Base-by-base conservation (phyloP, 2,888 invertebrate species). In the Ditylenchus weischeri region DNA sequence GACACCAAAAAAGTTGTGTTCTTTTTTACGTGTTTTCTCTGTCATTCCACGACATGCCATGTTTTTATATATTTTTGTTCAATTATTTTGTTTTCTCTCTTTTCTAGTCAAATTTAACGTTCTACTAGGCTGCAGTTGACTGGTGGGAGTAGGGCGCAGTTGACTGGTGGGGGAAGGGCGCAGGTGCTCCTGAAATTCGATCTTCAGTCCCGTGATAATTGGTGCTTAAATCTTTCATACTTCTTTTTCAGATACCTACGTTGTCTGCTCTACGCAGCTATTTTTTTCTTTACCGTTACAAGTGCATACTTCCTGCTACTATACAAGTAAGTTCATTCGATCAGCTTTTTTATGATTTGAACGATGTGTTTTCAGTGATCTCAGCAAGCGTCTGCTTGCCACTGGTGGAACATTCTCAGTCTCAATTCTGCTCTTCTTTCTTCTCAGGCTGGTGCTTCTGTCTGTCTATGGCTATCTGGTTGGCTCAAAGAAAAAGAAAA, bases 391-490 rank as follows among this genome's bases (percentile, higher is more conserved):
- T n/a, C 18, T 48, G 8, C 19, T 38, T 5, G 49, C 62, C n/a
- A 18, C 23, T 43, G 29, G 21, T 35, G 60, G 23, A 11, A 38
- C 65, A 38, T 38, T 65, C 35, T 21, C 61, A 1, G n/a, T 61
- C 19, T 65, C 65, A 15, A 19, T 19, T 19, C 11, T 71, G 19
- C 11, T 59, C 2, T 64, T 72, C 8, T 50, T 69, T 43, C 19
- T 51, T 10, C 54, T 47, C 10, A 64, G 60, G 19, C 48, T 57
- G 19, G 6, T 65, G 10, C n/a, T 62, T n/a, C 18, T 60, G 18
- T 21, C 58, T 43, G 47, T 68, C 47, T 77, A 57, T 51, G 60
- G 64, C 19, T 75, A 50, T 38, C 21, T 68, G 15, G 36, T 77
- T 15, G 23, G 58, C 15, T 29, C 62, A 47, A 69, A 71, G 38